These are phyloP conservation scores for Podocnemis expansa DNA, from an alignment of 2,113 vertebrate species.

Conservation along the genomic window DNA sequence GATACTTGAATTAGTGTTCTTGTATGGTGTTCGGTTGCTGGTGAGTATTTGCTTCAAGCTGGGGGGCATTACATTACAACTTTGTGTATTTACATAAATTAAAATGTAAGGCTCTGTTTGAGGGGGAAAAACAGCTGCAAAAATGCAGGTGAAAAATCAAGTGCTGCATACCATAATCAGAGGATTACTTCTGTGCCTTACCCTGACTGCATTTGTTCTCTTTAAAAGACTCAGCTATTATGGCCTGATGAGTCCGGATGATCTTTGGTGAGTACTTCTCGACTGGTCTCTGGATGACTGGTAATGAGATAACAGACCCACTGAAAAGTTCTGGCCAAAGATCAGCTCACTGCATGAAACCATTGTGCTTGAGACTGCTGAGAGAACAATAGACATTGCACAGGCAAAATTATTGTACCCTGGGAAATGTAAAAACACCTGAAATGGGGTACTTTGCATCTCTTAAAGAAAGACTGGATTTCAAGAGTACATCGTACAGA, in stretches of 20 bases:
- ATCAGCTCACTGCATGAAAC: conserved; percentile 10
- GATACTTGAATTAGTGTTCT: too few relatives aligned
- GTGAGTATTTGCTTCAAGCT: too few relatives aligned
- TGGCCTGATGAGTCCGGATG: conserved; percentile 42
- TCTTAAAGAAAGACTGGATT: not conserved
- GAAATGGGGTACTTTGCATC: conserved; percentile 23
- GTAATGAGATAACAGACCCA: conserved; percentile 40
- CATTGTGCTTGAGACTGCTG: not conserved
- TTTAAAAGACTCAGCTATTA: not conserved
- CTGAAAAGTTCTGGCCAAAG: conserved; percentile 31
- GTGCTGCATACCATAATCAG: not conserved
- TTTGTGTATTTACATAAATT: not conserved
- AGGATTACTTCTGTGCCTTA: not conserved
- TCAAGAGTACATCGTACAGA: not conserved
- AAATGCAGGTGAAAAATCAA: not conserved
- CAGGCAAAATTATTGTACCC: conserved; percentile 48
- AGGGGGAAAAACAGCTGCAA: not conserved
- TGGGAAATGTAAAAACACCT: not conserved
- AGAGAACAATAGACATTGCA: conserved; percentile 8
- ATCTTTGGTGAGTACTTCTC: conserved; percentile 44
- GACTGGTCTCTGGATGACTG: conserved; percentile 37
- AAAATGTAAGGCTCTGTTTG: not conserved
- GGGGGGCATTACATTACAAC: too few relatives aligned
- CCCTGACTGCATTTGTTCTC: not conserved
- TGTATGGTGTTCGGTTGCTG: too few relatives aligned